Conservation (phyloP, 1,140 invertebrate genomes). For the Teleopsis dalmanni region DNA sequence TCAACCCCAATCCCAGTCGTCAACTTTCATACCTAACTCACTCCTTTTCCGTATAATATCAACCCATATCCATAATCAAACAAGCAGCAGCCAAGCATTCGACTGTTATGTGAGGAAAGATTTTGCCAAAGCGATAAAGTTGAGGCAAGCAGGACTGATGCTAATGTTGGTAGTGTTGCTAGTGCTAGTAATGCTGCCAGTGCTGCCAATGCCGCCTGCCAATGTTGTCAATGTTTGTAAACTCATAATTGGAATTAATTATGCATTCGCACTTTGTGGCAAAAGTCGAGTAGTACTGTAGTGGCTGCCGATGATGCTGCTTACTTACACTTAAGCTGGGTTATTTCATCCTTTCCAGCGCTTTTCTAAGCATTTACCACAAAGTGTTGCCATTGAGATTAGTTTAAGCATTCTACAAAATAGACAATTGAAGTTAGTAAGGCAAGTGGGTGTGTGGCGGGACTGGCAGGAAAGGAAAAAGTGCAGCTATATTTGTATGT, state of each 20-base stretch:
- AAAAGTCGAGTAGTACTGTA: constrained; percentile 20
- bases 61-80: too few relatives aligned
- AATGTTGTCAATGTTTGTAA: constrained; percentile 43
- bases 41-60: too few relatives aligned
- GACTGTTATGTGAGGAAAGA: too few relatives aligned
- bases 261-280: constrained; percentile 45
- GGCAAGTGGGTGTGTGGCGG: background rate
- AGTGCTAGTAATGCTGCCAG: too few relatives aligned
- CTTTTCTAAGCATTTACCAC: constrained; percentile 3
- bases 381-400: constrained; percentile 15
- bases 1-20: too few relatives aligned
- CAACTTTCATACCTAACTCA: too few relatives aligned
- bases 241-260: constrained; percentile 46
- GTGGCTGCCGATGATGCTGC: background rate
- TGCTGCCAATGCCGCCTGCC: too few relatives aligned
- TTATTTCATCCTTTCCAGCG: background rate
- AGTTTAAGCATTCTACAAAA: constrained; percentile 8
- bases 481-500: background rate
- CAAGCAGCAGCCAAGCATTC: too few relatives aligned
- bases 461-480: background rate
- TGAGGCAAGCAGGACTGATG: too few relatives aligned
- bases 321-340: background rate
- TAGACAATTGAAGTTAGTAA: background rate
- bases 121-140: too few relatives aligned
- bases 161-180: too few relatives aligned